These are phyloP conservation scores for Pimpla rufipes DNA, from an alignment of 2,888 invertebrate genomes.

Conservation along the genomic window DNA sequence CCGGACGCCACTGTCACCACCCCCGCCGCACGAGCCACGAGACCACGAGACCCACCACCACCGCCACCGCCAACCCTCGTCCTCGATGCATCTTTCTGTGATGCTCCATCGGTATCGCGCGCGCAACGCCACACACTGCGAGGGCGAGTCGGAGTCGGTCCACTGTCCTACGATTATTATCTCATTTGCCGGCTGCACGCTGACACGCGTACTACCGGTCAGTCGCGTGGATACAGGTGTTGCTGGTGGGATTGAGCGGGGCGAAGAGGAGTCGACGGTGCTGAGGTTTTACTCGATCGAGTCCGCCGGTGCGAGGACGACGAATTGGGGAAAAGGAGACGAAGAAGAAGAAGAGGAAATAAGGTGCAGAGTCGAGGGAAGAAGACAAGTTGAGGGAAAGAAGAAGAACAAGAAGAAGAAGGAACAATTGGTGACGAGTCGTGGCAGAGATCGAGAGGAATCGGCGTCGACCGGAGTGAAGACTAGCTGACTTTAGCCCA, in stretches of 20 bases:
- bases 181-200: slow-evolving; percentile 82
- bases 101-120: slow-evolving; percentile 69
- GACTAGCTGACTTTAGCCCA: too few relatives aligned
- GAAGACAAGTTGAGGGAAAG: not conserved
- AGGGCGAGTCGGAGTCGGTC: slow-evolving; percentile 72
- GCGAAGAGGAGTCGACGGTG: not conserved
- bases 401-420: not conserved
- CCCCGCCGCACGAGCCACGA: slow-evolving; percentile 46
- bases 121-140: slow-evolving; percentile 76
- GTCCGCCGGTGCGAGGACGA: not conserved
- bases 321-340: not conserved
- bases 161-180: slow-evolving; percentile 82
- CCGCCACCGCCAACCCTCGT: slow-evolving; percentile 54
- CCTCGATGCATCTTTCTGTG: slow-evolving; percentile 45
- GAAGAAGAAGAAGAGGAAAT: not conserved
- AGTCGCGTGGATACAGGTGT: slow-evolving; percentile 19
- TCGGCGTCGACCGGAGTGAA: not conserved
- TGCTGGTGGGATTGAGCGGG: not conserved
- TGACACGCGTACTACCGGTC: slow-evolving; percentile 67
- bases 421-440: not conserved
- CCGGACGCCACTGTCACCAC: slow-evolving; percentile 43
- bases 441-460: not conserved
- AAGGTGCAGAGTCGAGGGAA: not conserved
- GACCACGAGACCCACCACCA: slow-evolving; percentile 59
- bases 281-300: not conserved